These are phyloP conservation scores for Vulpes vulpes DNA, from an alignment of 2,113 vertebrate genomes.

Conservation along the genomic window DNA sequence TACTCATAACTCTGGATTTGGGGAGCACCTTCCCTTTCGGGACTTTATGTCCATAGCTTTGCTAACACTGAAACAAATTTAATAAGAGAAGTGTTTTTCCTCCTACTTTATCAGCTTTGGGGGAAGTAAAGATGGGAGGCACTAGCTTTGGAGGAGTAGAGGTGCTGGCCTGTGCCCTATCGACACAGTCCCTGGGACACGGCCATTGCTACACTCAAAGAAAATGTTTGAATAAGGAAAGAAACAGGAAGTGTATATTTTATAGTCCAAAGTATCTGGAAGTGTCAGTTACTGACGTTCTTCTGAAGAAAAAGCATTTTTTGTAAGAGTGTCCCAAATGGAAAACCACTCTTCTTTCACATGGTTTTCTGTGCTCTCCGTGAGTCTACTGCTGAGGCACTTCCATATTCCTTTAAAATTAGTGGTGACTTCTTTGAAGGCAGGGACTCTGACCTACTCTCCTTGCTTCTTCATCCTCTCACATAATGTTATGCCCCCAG, in stretches of 20 bases:
- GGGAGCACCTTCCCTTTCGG: background rate
- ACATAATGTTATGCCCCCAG: background rate
- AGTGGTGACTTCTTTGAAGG: background rate
- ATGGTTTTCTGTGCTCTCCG: background rate
- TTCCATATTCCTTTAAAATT: background rate
- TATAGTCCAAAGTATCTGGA: background rate
- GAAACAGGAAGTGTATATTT: background rate
- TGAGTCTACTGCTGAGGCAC: background rate
- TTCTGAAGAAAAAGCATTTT: conserved; percentile 6
- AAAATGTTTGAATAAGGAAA: background rate
- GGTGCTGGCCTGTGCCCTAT: fast-evolving
- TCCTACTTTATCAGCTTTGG: background rate
- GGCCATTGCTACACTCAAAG: background rate
- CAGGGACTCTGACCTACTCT: background rate
- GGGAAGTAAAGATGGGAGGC: background rate
- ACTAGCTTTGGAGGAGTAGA: too few species aligned
- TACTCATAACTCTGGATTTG: background rate
- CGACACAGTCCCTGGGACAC: background rate
- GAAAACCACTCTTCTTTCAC: background rate
- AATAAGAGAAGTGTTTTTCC: background rate
- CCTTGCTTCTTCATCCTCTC: background rate
- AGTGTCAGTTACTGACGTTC: background rate
- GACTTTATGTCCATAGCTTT: background rate
- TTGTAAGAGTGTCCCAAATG: background rate
- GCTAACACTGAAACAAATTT: background rate